Base-by-base conservation (phyloP, 2,113 vertebrate species). In the Apodemus speciosus region DNA sequence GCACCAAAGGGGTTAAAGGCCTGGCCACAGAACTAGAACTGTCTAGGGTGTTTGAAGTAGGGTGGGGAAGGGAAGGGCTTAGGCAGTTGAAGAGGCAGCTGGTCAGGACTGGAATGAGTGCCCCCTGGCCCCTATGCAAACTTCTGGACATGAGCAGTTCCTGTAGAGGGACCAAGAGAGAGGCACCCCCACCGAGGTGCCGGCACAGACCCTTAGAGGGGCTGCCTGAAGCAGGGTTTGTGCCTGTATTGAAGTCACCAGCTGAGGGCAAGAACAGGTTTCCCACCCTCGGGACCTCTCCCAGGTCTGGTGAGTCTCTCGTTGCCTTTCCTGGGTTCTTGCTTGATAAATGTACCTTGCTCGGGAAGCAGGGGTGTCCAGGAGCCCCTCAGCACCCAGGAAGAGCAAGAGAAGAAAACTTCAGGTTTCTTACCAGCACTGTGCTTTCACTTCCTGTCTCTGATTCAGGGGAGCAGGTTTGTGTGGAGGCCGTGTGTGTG, bases 241-340 rank as follows among this genome's bases (percentile, higher is more conserved):
- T 4, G 23, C 51, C 75, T 2, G 2, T 18, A 6, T 0, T 58
- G 92, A 91, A 89, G 40, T 69, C 80, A 16, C 77, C 97, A 46
- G 0, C 85, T 18, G 56, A 88, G 72, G 73, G 49, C 93, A 88
- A 88, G 85, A 85, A 14, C 95, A 32, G 75, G 88, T 43, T 46
- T 32, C 72, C 58, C 27, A 16, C 43, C 92, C 92, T 49, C 38
- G 58, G 92, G 73, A 38, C 38, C 51, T 53, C 91, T 89, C 81
- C 91, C 46, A 18, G 64, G 27, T 49, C 90, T 49, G 96, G 96
- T 97, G 95, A 97, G 96, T 97, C 86, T 38, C 64, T 77, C 86
- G 51, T 64, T 90, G 62, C 49, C 68, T 56, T 43, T 56, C 43
- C 64, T 20, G 62, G 46, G 77, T 81, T 40, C 71, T 84, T 38